Percentiles rank a stretch among this genome's conserved stretches.
Conservation (phyloP, 1,140 invertebrate species). For the Bactericera cockerelli region DNA sequence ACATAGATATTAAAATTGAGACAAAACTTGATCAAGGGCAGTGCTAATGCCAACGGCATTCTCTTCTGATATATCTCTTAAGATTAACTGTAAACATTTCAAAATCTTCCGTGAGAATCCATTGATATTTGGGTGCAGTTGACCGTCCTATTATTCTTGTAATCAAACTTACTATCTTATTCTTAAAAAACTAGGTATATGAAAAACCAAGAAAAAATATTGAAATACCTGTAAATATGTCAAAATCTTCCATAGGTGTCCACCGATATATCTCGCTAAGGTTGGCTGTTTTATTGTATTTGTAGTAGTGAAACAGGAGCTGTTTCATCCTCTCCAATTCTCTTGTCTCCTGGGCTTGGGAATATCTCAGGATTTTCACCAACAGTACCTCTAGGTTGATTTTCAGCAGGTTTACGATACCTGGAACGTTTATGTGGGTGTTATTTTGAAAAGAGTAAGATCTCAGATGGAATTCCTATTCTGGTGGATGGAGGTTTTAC, state of each 20-base stretch:
- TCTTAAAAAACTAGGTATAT: no score
- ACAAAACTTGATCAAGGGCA: no score
- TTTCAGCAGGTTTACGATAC: not conserved
- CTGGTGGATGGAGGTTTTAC: no score
- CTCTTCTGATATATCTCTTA: no score
- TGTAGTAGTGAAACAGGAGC: not conserved
- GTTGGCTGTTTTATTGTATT: not conserved
- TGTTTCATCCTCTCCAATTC: not conserved
- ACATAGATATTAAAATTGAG: no score
- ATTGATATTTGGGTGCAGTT: not conserved
- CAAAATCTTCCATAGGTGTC: not conserved
- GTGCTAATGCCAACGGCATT: no score
- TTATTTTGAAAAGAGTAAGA: no score
- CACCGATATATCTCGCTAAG: not conserved
- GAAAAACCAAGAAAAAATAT: no score
- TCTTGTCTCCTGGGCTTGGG: not conserved
- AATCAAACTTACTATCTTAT: no score
- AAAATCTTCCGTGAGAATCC: not conserved
- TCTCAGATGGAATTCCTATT: no score
- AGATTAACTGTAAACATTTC: not conserved
- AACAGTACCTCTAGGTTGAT: not conserved
- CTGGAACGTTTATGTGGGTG: no score
- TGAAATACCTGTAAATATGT: slow-evolving; percentile 1
- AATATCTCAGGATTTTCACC: not conserved
- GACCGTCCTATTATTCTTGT: not conserved